Evolutionary conservation across 2,113 vertebrate species (phyloP), one percentile per base, ranked within the genome.

Genomic region (Mystacornis crossleyi): DNA sequence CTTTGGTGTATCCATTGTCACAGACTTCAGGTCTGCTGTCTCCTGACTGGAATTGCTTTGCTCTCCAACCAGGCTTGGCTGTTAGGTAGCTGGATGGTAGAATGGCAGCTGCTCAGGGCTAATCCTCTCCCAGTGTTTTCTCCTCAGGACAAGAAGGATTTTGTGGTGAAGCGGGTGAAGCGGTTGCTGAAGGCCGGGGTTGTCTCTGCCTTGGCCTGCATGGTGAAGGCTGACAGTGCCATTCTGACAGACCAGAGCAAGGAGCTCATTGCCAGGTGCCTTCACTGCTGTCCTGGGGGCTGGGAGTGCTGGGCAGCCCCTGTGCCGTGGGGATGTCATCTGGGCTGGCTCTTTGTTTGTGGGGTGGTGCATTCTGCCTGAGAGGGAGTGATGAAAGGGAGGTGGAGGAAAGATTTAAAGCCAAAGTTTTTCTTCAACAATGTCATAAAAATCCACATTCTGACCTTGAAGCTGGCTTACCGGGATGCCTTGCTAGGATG

Each of bases 91-190:
- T 57, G 71, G 36, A 20, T 86, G 82, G 43, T 25, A 26, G 67
- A 62, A 24, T 15, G 26, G 72, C 25, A 48, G 28, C 50, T 64
- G 43, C 55, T 7, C 2, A 36, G 45, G 45, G 29, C 31, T 88
- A 9, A 92, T 54, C 40, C 48, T 8, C 92, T 66, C 48, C 11
- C 28, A 42, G 81, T 80, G 91, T 61, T 40, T 18, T 36, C 81
- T 73, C 33, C 70, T 38, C 89, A 99, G 99, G 99, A 99, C 98
- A 99, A 99, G 98, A 99, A 99, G 90, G 99, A 99, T 90, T 99
- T 99, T 34, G 97, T 99, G 72, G 97, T 98, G 50, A 98, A 97
- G 82, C 97, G 99, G 53, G 99, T 99, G 84, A 99, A 99, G 80
- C 98, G 98, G 74, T 75, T 99, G 66, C 97, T 99, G 95, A 99